Percentiles rank a stretch among this genome's conserved stretches.
These are phyloP conservation scores for Malthinus seriepunctatus DNA, from an alignment of 2,888 invertebrate species.

Conservation along the genomic window DNA sequence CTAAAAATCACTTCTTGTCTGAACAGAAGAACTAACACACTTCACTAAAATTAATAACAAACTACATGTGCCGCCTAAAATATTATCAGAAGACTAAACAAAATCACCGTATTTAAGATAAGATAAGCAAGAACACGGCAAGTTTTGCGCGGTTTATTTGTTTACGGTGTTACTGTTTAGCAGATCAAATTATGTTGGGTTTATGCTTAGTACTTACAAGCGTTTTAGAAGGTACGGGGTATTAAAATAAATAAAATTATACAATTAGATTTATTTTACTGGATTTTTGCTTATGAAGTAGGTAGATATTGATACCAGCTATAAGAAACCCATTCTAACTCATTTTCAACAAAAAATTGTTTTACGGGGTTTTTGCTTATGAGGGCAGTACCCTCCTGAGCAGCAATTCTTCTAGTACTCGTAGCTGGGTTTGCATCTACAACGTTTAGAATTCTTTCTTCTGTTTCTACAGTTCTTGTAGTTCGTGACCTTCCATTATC, in stretches of 20 bases:
- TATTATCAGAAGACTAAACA: background rate
- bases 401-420: too few relatives aligned
- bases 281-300: background rate
- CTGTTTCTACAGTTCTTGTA: too few relatives aligned
- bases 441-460: too few relatives aligned
- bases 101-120: background rate
- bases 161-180: background rate
- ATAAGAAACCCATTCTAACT: background rate
- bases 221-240: background rate
- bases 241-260: background rate
- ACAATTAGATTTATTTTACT: background rate
- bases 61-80: background rate
- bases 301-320: background rate
- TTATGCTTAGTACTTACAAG: background rate
- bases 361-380: background rate
- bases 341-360: background rate
- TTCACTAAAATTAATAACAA: background rate
- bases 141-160: background rate
- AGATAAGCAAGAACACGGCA: background rate
- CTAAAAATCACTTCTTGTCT: background rate
- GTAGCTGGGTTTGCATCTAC: too few relatives aligned
- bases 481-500: too few relatives aligned
- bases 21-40: background rate
- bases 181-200: background rate
- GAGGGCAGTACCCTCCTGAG: background rate